These are phyloP conservation scores for Centropus unirufus DNA, from an alignment of 2,113 vertebrate genomes.

Conservation along the genomic window DNA sequence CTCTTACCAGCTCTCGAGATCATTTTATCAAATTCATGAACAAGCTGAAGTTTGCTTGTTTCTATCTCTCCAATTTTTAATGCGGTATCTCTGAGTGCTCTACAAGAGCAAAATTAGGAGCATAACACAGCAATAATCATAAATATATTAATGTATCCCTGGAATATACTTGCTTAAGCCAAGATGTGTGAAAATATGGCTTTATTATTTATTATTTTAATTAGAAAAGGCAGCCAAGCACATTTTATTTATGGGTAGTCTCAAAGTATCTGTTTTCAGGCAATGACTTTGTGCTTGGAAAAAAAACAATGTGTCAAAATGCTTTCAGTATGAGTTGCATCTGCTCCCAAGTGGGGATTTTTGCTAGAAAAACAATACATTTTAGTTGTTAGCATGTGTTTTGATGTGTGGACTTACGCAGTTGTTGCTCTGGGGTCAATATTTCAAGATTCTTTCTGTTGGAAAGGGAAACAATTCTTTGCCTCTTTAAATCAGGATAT, in stretches of 20 bases:
- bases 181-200: not conserved
- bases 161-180: not conserved
- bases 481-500: conserved; percentile 1
- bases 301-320: not conserved
- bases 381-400: not conserved
- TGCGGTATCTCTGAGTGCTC: not conserved
- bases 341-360: not conserved
- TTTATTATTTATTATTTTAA: conserved; percentile 5
- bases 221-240: not conserved
- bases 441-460: not conserved
- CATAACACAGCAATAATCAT: not conserved
- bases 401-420: not conserved
- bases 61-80: not conserved
- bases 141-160: not conserved
- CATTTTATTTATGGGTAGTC: not conserved
- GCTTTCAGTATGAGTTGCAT: not conserved
- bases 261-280: not conserved
- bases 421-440: not conserved
- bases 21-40: not conserved
- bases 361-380: not conserved
- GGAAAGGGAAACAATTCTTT: not conserved
- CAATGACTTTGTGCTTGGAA: not conserved
- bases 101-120: not conserved
- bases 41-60: not conserved
- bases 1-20: not conserved